Base-by-base conservation (phyloP, 2,797 vertebrate genomes). In the Silurus lanzhouensis region DNA sequence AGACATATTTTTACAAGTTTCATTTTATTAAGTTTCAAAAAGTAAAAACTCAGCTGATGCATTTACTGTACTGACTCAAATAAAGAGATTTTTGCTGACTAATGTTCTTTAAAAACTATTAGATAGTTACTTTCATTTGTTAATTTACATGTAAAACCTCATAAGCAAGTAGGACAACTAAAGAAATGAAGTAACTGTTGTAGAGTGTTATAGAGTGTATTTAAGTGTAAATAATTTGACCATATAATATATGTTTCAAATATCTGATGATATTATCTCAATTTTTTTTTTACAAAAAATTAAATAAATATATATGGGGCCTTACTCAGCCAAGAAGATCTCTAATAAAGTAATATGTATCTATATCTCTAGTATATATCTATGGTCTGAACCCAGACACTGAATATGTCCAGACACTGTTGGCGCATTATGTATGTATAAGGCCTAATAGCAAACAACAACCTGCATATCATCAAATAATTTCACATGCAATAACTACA, bases 401-500 rank as follows among this genome's bases (percentile, higher is more conserved):
- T 66, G 85, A 31, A 85, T 81, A 60, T 83, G 48, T 81, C 52
- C 58, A 81, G 46, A 81, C 22, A 72, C 81, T 83, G 67, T 85
- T 58, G 64, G 58, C 27, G 1, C 57, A 60, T 87, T 66, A 67
- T 57, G 71, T 70, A 52, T 63, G 68, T 52, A 61, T 84, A 60
- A 83, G 70, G 77, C 38, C 64, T 44, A 71, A 84, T 44, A 61
- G 46, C 14, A 70, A 84, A 87, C 83, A 84, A 44, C 48, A 84
- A 8, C 31, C 68, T 80, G 55, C 48, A 75, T 60, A 81, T 83
- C 75, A 57, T 86, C 27, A 48, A 66, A 58, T 60, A 12, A 20
- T 77, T 75, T 77, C 10, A 72, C 86, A 87, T 87, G 86, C 86
- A 82, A 77, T 63, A 80, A 57, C 14, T 22, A 84, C 52, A 84